Evolutionary conservation across 2,113 vertebrate species (phyloP).

Genomic region (Pteruthius melanotis): DNA sequence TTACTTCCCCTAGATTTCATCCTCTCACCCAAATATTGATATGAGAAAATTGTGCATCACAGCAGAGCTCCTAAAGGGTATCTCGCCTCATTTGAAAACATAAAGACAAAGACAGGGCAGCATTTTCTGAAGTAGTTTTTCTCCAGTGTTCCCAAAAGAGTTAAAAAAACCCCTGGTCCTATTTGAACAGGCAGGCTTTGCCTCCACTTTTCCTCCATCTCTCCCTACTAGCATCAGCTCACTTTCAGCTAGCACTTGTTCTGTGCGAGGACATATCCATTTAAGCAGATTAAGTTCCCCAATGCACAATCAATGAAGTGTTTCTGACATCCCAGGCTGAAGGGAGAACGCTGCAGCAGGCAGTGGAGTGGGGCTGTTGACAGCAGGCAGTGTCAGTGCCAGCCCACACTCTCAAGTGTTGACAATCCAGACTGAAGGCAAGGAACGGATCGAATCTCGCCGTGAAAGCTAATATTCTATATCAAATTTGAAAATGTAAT

Average conservation of each 20-base stretch:
- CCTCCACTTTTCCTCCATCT: background rate
- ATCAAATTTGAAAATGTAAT: slow-evolving; percentile 28
- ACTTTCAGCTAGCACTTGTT: background rate
- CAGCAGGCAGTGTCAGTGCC: background rate
- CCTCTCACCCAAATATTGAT: background rate
- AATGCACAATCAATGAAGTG: background rate
- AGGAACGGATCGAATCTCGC: background rate
- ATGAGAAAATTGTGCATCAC: background rate
- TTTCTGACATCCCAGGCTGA: background rate
- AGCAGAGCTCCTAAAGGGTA: background rate
- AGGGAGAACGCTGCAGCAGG: background rate
- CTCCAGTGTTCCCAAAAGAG: background rate
- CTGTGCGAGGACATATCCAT: background rate
- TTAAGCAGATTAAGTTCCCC: slow-evolving; percentile 3
- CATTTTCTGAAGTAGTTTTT: background rate
- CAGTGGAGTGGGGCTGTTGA: background rate
- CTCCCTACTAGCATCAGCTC: background rate
- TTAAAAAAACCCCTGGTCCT: background rate
- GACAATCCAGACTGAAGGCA: background rate
- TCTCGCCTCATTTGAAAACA: background rate
- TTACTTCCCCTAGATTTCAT: background rate
- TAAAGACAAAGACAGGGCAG: background rate
- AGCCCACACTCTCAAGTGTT: background rate
- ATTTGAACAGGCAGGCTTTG: background rate
- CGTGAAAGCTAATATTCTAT: slow-evolving; percentile 21